phyloP scores from a whole-genome alignment of 1,140 invertebrate genomes.

The Eriosoma lanigerum region DNA sequence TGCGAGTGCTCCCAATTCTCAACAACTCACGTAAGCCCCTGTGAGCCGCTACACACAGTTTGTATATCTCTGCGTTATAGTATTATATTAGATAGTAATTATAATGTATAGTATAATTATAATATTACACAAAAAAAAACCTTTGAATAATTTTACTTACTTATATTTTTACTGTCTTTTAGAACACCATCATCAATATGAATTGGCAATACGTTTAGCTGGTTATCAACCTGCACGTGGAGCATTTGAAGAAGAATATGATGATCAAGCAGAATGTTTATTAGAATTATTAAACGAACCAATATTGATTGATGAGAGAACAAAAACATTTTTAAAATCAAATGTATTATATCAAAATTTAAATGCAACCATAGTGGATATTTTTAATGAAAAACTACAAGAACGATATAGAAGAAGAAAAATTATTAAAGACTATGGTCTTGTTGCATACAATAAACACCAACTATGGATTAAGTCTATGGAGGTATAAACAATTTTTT shows the following conservation, averaged over 20 bases:
- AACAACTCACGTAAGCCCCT: too few species aligned
- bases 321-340: slow-evolving; percentile 39
- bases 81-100: too few species aligned
- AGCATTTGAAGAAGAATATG: slow-evolving; percentile 46
- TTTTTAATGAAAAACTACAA: slow-evolving; percentile 70
- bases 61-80: too few species aligned
- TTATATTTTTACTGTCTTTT: not conserved
- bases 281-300: slow-evolving; percentile 39
- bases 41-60: too few species aligned
- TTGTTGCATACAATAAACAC: slow-evolving; percentile 72
- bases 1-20: too few species aligned
- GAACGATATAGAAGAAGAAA: slow-evolving; percentile 72
- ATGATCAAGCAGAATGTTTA: slow-evolving; percentile 41
- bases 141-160: too few species aligned
- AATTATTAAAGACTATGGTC: slow-evolving; percentile 76
- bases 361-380: slow-evolving; percentile 43
- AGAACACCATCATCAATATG: slow-evolving; percentile 40
- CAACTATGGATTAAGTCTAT: slow-evolving; percentile 67
- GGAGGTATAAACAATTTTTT: slow-evolving; percentile 60
- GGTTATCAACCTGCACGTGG: slow-evolving; percentile 44
- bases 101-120: too few species aligned
- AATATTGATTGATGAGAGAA: slow-evolving; percentile 6
- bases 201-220: slow-evolving; percentile 38
- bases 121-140: too few species aligned
- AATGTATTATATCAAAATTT: slow-evolving; percentile 30